A percentile compares a stretch with the other conserved stretches of the same genome.
Evolutionary conservation across 92 coral and sea anemone species (phyloP).

Genomic region (Zoanthus solanderi): DNA sequence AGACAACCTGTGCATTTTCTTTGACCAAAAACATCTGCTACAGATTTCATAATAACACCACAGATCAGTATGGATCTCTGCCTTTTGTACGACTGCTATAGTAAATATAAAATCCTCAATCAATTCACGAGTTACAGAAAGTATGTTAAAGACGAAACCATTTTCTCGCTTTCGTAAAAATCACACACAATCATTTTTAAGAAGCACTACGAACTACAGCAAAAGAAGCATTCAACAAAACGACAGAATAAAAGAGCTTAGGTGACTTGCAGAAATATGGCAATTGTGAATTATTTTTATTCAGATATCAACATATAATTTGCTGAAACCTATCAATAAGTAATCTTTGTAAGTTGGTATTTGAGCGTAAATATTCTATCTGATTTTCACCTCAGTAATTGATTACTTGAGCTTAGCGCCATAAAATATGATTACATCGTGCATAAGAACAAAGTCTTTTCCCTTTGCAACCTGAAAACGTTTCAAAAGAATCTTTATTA

Average conservation of each 20-base stretch:
- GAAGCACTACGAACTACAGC: background rate
- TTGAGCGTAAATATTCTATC: too few species aligned
- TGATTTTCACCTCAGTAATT: too few species aligned
- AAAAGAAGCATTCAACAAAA: background rate
- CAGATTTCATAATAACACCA: background rate
- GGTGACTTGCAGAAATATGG: too few species aligned
- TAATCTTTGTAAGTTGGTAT: too few species aligned
- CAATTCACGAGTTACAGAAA: background rate
- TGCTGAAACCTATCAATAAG: too few species aligned
- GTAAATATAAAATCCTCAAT: background rate
- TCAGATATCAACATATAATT: too few species aligned
- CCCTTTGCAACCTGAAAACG: background rate
- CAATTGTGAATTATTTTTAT: too few species aligned
- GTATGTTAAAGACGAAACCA: too few species aligned
- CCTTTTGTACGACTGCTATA: background rate
- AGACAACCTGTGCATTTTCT: background rate
- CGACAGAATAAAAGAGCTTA: background rate
- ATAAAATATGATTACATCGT: too few species aligned
- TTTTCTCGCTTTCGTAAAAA: background rate
- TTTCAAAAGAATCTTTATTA: background rate
- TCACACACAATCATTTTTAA: too few species aligned
- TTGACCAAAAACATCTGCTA: background rate
- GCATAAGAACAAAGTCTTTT: background rate
- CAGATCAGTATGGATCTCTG: background rate
- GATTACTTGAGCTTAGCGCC: too few species aligned